phyloP scores from a whole-genome alignment of 2,113 vertebrate species.

The Calidris pygmaea region DNA sequence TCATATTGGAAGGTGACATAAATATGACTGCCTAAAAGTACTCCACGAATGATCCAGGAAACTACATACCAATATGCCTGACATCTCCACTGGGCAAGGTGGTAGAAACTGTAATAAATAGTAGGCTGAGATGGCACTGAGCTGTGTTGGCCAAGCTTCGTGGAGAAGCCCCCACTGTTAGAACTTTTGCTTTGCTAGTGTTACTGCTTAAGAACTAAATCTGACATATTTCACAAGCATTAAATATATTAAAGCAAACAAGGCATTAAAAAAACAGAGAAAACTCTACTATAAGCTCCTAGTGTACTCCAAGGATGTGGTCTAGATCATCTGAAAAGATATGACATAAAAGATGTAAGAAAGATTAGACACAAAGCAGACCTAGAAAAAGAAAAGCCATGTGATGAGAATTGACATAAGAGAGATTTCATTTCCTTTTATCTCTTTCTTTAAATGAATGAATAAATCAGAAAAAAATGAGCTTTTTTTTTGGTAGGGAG shows the following conservation, averaged over 20 bases:
- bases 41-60: background rate
- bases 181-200: background rate
- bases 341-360: background rate
- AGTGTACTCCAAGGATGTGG: background rate
- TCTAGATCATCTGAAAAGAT: slow-evolving; percentile 19
- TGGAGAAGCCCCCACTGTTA: background rate
- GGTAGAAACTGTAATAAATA: background rate
- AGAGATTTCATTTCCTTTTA: background rate
- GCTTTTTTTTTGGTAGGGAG: background rate
- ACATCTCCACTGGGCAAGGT: background rate
- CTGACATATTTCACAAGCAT: background rate
- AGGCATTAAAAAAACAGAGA: background rate
- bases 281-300: background rate
- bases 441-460: background rate
- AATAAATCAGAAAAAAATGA: background rate
- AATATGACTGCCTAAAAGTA: background rate
- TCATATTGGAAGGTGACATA: background rate
- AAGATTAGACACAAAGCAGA: background rate
- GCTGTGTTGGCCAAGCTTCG: background rate
- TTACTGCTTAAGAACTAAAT: background rate
- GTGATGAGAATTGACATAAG: background rate
- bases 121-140: background rate
- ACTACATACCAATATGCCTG: background rate
- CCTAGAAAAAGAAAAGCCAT: background rate
- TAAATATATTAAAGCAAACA: background rate